phyloP scores from a whole-genome alignment of 2,888 invertebrate species.

The Spilarctia lutea region DNA sequence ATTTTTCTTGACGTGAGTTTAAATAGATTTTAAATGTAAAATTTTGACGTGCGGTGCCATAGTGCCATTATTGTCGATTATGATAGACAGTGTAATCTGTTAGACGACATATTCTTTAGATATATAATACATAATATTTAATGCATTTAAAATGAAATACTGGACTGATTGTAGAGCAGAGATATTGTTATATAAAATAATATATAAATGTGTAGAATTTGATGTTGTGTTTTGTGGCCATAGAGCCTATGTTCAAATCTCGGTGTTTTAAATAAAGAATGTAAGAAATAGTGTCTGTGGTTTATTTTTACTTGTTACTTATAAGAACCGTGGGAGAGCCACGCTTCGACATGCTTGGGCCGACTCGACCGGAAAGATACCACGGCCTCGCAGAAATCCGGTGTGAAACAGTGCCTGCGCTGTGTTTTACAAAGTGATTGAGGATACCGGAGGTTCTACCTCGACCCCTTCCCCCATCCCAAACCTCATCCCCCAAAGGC shows the following conservation, averaged over 20 bases:
- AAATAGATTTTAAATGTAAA: background rate
- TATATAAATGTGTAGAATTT: constrained; percentile 25
- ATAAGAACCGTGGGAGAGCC: no score
- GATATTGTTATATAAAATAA: constrained; percentile 16
- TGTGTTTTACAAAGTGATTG: no score
- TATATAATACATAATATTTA: background rate
- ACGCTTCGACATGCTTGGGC: no score
- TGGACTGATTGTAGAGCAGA: constrained; percentile 21
- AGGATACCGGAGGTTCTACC: no score
- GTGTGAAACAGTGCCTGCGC: no score
- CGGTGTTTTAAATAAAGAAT: constrained; percentile 38
- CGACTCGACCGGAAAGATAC: no score
- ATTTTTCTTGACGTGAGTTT: background rate
- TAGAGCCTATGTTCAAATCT: constrained; percentile 40
- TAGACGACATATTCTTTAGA: constrained; percentile 20
- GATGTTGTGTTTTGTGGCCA: constrained; percentile 30
- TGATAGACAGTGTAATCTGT: background rate
- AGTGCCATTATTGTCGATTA: constrained; percentile 1
- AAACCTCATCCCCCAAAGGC: no score
- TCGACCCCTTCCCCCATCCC: no score
- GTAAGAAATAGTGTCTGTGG: constrained; percentile 10
- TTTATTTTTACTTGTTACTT: background rate
- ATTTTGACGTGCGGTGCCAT: background rate
- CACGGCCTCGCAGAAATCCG: no score
- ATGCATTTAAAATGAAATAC: constrained; percentile 20